These are phyloP conservation scores for Sinocyclocheilus rhinocerous DNA, from an alignment of 2,113 vertebrate genomes.

Conservation along the genomic window DNA sequence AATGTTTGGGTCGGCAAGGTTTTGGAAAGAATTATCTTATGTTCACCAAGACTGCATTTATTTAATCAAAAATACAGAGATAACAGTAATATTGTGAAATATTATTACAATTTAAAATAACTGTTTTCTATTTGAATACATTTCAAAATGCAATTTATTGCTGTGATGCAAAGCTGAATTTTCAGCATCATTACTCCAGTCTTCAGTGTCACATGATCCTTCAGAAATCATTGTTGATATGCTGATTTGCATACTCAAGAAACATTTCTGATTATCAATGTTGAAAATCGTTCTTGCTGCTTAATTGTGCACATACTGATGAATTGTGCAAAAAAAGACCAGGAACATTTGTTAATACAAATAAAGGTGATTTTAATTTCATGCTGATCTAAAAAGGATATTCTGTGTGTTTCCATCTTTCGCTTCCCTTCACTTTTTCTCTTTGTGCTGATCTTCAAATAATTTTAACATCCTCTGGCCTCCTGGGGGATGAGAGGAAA, in stretches of 20 bases:
- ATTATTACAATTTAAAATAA: not conserved
- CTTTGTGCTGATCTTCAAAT: conserved; percentile 2
- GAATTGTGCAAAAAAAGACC: not conserved
- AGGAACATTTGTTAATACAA: not conserved
- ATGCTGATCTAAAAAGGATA: not conserved
- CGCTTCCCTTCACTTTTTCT: not conserved
- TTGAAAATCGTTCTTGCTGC: not conserved
- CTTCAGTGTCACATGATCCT: no score
- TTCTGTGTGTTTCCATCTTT: not conserved
- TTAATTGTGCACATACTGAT: not conserved
- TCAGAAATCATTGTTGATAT: not conserved
- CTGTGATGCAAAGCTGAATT: no score
- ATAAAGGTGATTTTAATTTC: not conserved
- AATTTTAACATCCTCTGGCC: not conserved
- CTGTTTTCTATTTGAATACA: no score
- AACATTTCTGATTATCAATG: not conserved
- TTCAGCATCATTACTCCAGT: no score
- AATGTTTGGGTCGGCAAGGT: not conserved
- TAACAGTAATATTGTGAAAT: not conserved
- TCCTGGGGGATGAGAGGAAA: conserved; percentile 8
- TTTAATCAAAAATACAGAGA: not conserved
- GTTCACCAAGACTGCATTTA: not conserved
- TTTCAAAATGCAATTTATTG: no score
- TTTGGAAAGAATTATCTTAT: not conserved
- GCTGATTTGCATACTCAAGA: not conserved